Conservation (phyloP, 2,113 vertebrate genomes). For the Sarotherodon lohbergeri region DNA sequence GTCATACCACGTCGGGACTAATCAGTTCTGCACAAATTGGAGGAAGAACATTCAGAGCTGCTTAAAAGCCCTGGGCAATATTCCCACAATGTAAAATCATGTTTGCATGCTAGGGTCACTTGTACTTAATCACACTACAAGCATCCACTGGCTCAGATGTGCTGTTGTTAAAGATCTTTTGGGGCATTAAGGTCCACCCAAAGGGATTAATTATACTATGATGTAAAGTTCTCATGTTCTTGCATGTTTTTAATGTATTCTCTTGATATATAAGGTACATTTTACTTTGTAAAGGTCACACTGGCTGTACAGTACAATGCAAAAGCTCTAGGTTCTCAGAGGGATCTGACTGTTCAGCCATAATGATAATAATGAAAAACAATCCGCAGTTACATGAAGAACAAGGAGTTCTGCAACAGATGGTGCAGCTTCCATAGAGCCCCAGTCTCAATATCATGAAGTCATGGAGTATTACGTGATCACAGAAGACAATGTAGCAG, state of each 20-base stretch:
- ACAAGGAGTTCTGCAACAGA: not conserved
- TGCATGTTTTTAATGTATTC: not conserved
- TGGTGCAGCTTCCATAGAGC: not conserved
- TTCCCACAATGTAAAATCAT: conserved; percentile 33
- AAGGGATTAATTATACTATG: not conserved
- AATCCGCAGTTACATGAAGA: not conserved
- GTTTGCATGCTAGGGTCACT: conserved; percentile 28
- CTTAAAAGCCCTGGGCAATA: conserved; percentile 2
- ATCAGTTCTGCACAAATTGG: conserved; percentile 32
- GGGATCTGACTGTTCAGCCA: not conserved
- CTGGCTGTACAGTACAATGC: not conserved
- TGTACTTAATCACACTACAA: not conserved
- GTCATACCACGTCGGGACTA: conserved; percentile 1
- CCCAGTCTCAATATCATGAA: not conserved
- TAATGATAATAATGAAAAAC: not conserved
- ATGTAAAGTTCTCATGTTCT: not conserved
- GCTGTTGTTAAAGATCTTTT: not conserved
- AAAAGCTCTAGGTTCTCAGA: not conserved
- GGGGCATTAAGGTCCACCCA: not conserved
- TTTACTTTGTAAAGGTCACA: not conserved
- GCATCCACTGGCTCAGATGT: conserved; percentile 1
- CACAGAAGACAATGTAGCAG: not conserved
- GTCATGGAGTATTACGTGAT: not conserved
- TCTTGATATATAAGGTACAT: not conserved
- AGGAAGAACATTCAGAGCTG: conserved; percentile 41